Percentiles rank a stretch among this genome's conserved stretches.
These are phyloP conservation scores for Bombus turneri DNA, from an alignment of 1,140 invertebrate genomes.

Conservation along the genomic window DNA sequence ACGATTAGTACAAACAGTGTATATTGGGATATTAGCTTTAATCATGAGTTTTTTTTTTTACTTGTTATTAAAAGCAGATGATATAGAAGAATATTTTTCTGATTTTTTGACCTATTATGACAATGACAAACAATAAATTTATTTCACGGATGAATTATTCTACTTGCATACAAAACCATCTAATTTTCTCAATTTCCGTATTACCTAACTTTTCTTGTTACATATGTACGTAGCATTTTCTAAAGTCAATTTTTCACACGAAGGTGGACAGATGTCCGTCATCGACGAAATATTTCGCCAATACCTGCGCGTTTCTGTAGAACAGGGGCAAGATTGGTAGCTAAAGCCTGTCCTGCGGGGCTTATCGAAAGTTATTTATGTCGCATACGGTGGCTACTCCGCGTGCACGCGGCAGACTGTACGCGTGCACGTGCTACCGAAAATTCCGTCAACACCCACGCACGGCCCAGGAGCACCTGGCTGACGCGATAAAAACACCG, in stretches of 20 bases:
- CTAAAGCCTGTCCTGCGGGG: slow-evolving; percentile 68
- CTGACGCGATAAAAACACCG: slow-evolving; percentile 38
- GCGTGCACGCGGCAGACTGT: slow-evolving; percentile 56
- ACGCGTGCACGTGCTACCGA: slow-evolving; percentile 54
- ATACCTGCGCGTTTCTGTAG: slow-evolving; percentile 32
- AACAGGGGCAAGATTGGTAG: slow-evolving; percentile 64
- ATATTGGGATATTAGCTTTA: too few relatives aligned
- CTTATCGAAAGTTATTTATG: slow-evolving; percentile 77
- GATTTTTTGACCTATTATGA: too few relatives aligned
- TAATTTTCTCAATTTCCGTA: neutral
- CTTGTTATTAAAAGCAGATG: too few relatives aligned
- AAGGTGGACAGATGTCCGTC: neutral
- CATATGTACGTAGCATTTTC: neutral
- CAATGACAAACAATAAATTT: neutral
- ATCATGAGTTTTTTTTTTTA: too few relatives aligned
- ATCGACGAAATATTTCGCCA: slow-evolving; percentile 48
- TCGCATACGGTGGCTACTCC: slow-evolving; percentile 63
- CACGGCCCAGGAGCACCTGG: slow-evolving; percentile 43
- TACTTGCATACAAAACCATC: neutral
- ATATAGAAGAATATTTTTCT: too few relatives aligned
- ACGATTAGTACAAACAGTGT: too few relatives aligned
- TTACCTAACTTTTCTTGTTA: too few relatives aligned
- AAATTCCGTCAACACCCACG: slow-evolving; percentile 54
- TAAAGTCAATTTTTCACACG: neutral
- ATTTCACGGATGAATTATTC: too few relatives aligned